Evolutionary conservation across 2,888 invertebrate species (phyloP).

Genomic region (Cancer borealis): DNA sequence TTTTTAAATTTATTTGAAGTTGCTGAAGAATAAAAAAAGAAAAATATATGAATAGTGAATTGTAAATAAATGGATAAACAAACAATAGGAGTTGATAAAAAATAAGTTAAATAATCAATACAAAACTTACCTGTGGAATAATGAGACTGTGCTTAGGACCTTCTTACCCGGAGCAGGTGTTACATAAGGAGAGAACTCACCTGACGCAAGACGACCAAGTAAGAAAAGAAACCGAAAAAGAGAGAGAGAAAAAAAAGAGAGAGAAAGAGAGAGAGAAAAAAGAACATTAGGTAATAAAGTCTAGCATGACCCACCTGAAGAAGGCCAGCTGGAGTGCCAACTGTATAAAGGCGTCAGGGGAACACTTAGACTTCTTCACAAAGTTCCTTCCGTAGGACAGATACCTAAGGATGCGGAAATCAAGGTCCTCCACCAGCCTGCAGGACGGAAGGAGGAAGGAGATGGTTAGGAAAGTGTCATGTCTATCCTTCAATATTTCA

Average conservation of each 20-base stretch:
- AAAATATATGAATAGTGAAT: too few species aligned
- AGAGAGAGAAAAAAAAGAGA: too few species aligned
- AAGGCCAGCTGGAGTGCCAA: conserved; percentile 95
- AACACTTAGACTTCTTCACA: conserved; percentile 94
- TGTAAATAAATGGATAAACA: too few species aligned
- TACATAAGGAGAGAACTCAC: too few species aligned
- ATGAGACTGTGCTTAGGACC: too few species aligned
- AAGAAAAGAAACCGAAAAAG: too few species aligned
- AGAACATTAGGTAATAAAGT: not conserved
- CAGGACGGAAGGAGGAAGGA: conserved; percentile 78
- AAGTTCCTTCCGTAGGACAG: conserved; percentile 94
- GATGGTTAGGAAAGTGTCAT: not conserved
- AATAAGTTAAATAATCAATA: not conserved
- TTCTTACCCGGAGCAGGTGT: too few species aligned
- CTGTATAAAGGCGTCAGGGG: conserved; percentile 98
- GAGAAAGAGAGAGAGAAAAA: too few species aligned
- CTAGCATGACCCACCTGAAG: conserved; percentile 86
- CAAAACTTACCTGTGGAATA: too few species aligned
- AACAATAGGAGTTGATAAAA: not conserved
- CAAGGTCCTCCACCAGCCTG: conserved; percentile 92
- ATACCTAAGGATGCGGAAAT: conserved; percentile 93
- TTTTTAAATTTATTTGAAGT: not conserved
- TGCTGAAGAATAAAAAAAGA: too few species aligned
- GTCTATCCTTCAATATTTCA: too few species aligned
- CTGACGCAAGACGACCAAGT: too few species aligned